Conservation (phyloP, 1,140 invertebrate species). For the Camponotus floridanus region DNA sequence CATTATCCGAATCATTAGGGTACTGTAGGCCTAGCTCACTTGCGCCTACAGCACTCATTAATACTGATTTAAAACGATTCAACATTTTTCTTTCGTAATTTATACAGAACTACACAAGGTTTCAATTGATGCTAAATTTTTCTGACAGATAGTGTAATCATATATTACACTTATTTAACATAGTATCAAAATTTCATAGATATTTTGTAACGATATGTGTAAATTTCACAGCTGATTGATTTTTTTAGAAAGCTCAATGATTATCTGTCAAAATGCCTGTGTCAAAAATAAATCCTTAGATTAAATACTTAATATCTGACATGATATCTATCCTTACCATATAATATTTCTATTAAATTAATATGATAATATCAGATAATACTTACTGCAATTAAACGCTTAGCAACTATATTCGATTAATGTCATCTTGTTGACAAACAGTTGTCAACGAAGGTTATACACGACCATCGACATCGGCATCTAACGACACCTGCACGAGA, state of each 20-base stretch:
- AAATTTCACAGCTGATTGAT: not conserved
- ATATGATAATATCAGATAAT: not conserved
- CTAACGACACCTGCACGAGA: slow-evolving; percentile 45
- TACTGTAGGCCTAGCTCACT: slow-evolving; percentile 84
- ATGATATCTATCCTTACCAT: not conserved
- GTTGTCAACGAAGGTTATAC: slow-evolving; percentile 72
- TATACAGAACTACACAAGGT: slow-evolving; percentile 4
- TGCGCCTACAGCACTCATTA: slow-evolving; percentile 86
- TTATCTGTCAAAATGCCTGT: slow-evolving; percentile 61
- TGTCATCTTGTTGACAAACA: slow-evolving; percentile 71
- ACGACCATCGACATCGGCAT: slow-evolving; percentile 37
- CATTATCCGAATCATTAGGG: slow-evolving; percentile 80
- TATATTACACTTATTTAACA: not conserved
- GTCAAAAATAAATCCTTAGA: slow-evolving; percentile 40
- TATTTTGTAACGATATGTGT: slow-evolving; percentile 20
- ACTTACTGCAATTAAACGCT: slow-evolving; percentile 9
- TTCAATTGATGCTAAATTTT: slow-evolving; percentile 7
- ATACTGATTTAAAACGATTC: slow-evolving; percentile 85
- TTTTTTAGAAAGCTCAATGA: not conserved
- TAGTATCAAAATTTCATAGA: not conserved
- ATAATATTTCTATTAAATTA: not conserved
- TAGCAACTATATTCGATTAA: slow-evolving; percentile 13
- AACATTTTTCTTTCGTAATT: slow-evolving; percentile 83
- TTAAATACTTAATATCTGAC: not conserved
- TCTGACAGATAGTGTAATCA: not conserved